Evolutionary conservation across 2,797 vertebrate species (phyloP), one percentile per base, ranked within the genome.

Genomic region (Austrolebias charrua): DNA sequence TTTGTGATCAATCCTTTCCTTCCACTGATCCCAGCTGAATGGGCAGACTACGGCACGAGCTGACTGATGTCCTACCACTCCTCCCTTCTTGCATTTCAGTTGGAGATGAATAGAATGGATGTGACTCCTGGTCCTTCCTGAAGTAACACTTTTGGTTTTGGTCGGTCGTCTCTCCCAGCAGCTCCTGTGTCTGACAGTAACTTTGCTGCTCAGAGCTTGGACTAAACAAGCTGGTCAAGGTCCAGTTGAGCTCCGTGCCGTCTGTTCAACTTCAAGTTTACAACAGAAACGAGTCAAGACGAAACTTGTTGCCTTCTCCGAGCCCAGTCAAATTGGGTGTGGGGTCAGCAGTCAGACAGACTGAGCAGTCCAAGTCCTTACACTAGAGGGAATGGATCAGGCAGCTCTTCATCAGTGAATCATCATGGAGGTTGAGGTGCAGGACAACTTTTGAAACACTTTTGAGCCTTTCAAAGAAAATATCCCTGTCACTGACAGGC

Each of bases 331-430:
- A 55, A 81, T 70, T 86, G 83, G 91, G 89, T 67, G 63, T 85
- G 87, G 80, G 66, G 60, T 2, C 20, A 72, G 57, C 73, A 35
- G 64, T 79, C 71, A 83, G 78, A 67, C 79, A 35, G 56, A 88
- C 91, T 74, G 79, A 90, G 91, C 89, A 88, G 86, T 90, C 78
- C 73, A 75, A 87, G 83, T 81, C 82, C 71, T 71, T 82, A 83
- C 85, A 86, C 89, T 81, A 87, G 72, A 80, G 53, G 48, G 76
- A 85, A 78, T 76, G 79, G 73, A 78, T 76, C 74, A 75, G 80
- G 61, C 69, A 47, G 82, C 70, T 76, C 82, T 86, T 84, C 69
- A 70, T 73, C 20, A 38, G 57, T 10, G 65, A 55, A 72, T 56
- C 66, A 73, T 55, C 61, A 50, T 80, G 16, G 61, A 69, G 66